Percentiles rank a stretch among this genome's conserved stretches.
Conservation (phyloP, 2,113 vertebrate species). For the Sander vitreus region DNA sequence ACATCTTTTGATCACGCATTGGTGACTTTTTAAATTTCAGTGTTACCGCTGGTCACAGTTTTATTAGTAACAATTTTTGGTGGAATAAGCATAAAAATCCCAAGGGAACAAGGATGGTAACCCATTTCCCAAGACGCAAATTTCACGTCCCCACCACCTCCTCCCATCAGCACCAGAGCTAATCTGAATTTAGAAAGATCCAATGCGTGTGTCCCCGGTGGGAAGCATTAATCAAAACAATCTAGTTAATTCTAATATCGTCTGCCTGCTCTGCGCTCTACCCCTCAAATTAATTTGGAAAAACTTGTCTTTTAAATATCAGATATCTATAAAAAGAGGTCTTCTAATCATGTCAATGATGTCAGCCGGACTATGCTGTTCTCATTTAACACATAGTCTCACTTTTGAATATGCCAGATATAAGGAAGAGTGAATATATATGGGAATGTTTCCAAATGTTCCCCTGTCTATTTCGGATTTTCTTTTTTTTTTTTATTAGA, state of each 20-base stretch:
- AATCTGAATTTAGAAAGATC: not conserved
- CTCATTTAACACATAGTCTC: not conserved
- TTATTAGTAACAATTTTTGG: not conserved
- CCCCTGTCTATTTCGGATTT: too few relatives aligned
- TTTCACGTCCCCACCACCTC: not conserved
- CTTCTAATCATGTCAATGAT: not conserved
- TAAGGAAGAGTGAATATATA: not conserved
- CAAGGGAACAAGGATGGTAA: not conserved
- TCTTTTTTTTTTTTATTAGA: too few relatives aligned
- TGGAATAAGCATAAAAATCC: not conserved
- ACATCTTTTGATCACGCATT: not conserved
- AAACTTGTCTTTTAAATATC: constrained; percentile 14
- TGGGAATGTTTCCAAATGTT: not conserved
- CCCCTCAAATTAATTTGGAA: not conserved
- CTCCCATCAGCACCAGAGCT: not conserved
- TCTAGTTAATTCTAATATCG: not conserved
- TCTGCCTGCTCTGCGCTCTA: not conserved
- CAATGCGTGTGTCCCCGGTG: not conserved
- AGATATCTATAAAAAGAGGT: not conserved
- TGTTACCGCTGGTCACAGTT: not conserved
- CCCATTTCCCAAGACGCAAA: not conserved
- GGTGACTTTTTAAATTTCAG: not conserved
- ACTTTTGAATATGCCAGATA: not conserved
- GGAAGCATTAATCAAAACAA: constrained; percentile 7
- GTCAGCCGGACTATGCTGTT: too few relatives aligned